Conservation (phyloP, 2,888 invertebrate genomes). For the Tromatobia lineatoria region DNA sequence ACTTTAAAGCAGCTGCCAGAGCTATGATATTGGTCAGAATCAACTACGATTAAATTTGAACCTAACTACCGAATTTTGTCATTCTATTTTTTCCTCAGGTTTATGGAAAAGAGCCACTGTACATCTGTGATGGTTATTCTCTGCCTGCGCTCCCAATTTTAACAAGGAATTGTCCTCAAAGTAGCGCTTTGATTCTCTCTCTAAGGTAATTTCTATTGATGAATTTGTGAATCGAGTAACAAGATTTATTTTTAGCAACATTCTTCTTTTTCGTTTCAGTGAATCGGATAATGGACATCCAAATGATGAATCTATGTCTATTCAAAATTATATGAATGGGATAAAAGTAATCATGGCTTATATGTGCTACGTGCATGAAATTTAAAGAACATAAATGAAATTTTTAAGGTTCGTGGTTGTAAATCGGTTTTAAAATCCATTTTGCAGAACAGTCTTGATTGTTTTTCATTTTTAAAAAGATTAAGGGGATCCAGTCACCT, state of each 20-base stretch:
- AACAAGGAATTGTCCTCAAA: constrained; percentile 63
- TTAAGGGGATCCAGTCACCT: too few relatives aligned
- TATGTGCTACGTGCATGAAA: constrained; percentile 73
- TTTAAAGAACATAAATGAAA: constrained; percentile 37
- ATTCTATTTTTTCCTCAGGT: constrained; percentile 60
- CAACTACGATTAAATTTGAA: neutral
- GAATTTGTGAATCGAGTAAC: constrained; percentile 5
- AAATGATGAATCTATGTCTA: constrained; percentile 70
- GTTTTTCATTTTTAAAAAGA: constrained; percentile 2
- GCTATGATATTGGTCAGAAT: constrained; percentile 71
- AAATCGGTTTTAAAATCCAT: neutral
- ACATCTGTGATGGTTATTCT: constrained; percentile 72
- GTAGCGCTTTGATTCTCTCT: constrained; percentile 72
- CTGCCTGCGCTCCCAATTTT: constrained; percentile 72
- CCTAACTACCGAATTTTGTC: neutral
- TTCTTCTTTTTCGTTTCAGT: constrained; percentile 60
- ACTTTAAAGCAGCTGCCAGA: constrained; percentile 71
- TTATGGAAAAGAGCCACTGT: constrained; percentile 69
- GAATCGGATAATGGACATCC: constrained; percentile 58
- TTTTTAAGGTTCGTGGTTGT: neutral
- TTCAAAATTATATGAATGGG: constrained; percentile 69
- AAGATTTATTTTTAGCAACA: neutral
- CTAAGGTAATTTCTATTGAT: constrained; percentile 67
- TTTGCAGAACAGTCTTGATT: neutral
- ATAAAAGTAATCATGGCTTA: constrained; percentile 74